Evolutionary conservation across 35 echinoderm and acorn worm species (phyloP).

Genomic region (Heliocidaris erythrogramma): DNA sequence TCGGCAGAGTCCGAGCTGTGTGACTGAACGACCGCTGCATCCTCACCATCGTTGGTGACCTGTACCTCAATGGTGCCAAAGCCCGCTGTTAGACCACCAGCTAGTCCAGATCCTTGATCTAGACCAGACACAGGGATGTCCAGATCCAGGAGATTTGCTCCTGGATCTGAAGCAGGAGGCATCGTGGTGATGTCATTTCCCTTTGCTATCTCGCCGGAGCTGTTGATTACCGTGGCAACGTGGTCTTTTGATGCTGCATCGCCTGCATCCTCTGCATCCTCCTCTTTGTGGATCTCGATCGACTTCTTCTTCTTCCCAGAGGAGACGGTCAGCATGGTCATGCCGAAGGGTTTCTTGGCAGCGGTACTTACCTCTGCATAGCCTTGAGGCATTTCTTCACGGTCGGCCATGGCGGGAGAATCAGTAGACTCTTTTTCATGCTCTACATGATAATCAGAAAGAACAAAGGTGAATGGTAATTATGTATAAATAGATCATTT

Average conservation of each 20-base stretch:
- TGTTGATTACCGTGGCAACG: not conserved
- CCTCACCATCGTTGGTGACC: not conserved
- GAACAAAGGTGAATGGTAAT: not conserved
- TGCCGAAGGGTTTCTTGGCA: constrained; percentile 18
- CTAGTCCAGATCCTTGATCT: not conserved
- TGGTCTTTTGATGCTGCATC: not conserved
- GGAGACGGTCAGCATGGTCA: constrained; percentile 65
- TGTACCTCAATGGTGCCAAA: constrained; percentile 15
- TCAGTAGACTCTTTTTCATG: constrained; percentile 42
- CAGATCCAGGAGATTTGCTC: not conserved
- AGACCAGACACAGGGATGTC: not conserved
- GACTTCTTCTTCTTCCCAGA: constrained; percentile 68
- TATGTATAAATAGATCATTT: too few relatives aligned
- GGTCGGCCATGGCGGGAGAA: not conserved
- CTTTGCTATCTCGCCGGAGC: not conserved
- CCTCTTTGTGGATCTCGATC: constrained; percentile 62
- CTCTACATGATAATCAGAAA: not conserved
- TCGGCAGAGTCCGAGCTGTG: not conserved
- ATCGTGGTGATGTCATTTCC: not conserved
- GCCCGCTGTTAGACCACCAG: not conserved
- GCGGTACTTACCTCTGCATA: constrained; percentile 58
- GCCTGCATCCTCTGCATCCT: constrained; percentile 4
- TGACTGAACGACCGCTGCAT: not conserved
- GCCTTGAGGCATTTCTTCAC: constrained; percentile 41
- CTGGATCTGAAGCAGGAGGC: not conserved